Evolutionary conservation across 1,140 invertebrate species (phyloP), one percentile per base, ranked within the genome.

Genomic region (Listronotus oregonensis): DNA sequence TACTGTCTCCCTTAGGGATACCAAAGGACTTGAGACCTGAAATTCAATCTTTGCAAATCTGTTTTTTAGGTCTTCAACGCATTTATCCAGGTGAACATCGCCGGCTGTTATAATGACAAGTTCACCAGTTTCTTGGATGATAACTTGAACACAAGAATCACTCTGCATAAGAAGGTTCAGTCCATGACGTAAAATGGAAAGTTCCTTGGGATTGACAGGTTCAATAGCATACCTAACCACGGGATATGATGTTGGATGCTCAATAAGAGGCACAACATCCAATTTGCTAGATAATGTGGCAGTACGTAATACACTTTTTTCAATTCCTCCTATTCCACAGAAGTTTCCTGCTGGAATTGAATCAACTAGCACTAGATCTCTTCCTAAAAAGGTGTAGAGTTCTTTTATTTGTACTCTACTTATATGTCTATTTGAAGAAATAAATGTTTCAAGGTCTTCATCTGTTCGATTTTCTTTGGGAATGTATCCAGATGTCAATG

Each of bases 51-150:
- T 94, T 0, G 94, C 93, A 82, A 94, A 97, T 70, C 88, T 86
- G 47, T 82, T 81, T 71, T 85, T 85, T 9, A 99, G 82, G 82
- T 97, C 94, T 71, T 93, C 88, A 0, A 96, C 75, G 83, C 98
- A 99, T 71, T 95, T 89, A 77, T 98, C 92, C 37, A 99, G 82
- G 82, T 99, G 98, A 7, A 99, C 94, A 83, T 99, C 96, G 0
- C 98, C 98, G 8, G 96, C 92, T 0, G 97, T 98, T 4, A 94
- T 87, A n/a, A 99, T 82, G 1, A 99, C 93, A 77, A 97, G 90
- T 79, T 99, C 96, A 0, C 98, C 98, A 8, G 89, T 96, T 74
- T 97, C 93, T 81, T 97, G 94, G 10, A 97, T 82, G 7, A 92
- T 82, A 4, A 97, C 91, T 76, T 95, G 86, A 0, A 97, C 95